Evolutionary conservation across 2,888 invertebrate species (phyloP).

Genomic region (Eilema griseolum): DNA sequence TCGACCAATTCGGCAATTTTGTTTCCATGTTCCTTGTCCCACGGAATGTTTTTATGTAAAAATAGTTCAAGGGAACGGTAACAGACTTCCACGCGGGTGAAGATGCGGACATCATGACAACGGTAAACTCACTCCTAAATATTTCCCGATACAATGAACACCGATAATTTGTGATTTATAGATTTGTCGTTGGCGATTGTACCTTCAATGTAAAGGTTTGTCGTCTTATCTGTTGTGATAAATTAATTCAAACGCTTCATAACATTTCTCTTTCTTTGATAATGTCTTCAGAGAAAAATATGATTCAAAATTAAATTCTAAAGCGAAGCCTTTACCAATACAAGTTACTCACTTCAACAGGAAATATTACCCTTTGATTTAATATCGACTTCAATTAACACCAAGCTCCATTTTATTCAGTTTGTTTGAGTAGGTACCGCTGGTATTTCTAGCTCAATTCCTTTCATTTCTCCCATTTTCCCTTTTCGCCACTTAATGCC

Average conservation of each 20-base stretch:
- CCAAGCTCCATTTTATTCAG: background rate
- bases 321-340: background rate
- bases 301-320: background rate
- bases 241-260: conserved; percentile 2
- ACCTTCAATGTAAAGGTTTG: background rate
- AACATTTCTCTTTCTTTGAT: background rate
- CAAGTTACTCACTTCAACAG: background rate
- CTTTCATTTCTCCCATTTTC: background rate
- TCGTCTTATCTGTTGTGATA: background rate
- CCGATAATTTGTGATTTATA: background rate
- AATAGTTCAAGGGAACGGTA: no score
- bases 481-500: background rate
- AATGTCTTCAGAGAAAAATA: background rate
- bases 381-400: background rate
- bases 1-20: no score
- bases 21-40: no score
- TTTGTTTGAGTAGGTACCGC: background rate
- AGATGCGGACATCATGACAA: background rate
- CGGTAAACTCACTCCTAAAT: no score
- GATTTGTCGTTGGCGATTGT: background rate
- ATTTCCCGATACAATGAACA: background rate
- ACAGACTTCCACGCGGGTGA: no score
- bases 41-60: no score
- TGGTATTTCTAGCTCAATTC: background rate
- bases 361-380: background rate